These are phyloP conservation scores for Paradisaea rubra DNA, from an alignment of 2,113 vertebrate genomes.

Conservation along the genomic window DNA sequence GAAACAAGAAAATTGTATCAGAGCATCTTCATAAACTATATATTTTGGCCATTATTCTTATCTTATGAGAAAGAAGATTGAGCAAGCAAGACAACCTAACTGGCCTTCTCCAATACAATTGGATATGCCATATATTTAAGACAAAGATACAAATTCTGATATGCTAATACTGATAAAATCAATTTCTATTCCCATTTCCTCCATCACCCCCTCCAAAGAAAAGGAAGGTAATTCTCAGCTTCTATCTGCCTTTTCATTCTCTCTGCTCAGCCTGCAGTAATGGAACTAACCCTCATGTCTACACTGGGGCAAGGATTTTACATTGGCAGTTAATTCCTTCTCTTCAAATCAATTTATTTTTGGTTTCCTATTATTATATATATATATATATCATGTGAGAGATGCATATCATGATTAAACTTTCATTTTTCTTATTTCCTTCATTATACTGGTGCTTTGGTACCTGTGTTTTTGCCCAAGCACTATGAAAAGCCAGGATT, in stretches of 20 bases:
- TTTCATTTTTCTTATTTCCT: background rate
- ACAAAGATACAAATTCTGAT: background rate
- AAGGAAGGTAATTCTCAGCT: background rate
- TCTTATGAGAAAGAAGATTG: background rate
- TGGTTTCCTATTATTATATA: background rate
- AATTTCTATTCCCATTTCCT: background rate
- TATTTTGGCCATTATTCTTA: background rate
- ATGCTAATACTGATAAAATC: background rate
- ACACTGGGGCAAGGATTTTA: background rate
- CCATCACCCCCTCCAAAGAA: rapidly evolving
- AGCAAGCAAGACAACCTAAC: background rate
- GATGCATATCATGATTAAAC: background rate
- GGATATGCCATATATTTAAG: background rate
- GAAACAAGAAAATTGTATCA: background rate
- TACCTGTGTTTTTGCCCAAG: background rate
- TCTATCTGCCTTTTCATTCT: background rate
- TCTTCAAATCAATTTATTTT: background rate
- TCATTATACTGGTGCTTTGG: background rate
- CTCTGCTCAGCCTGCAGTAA: background rate
- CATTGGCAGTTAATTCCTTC: background rate
- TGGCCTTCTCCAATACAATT: background rate
- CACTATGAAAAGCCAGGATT: background rate
- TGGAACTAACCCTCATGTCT: background rate
- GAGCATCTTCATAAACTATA: background rate
- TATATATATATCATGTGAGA: background rate